Conservation (phyloP, 37 sponge, comb jelly and placozoan genomes). For the Ephydatia muelleri region DNA sequence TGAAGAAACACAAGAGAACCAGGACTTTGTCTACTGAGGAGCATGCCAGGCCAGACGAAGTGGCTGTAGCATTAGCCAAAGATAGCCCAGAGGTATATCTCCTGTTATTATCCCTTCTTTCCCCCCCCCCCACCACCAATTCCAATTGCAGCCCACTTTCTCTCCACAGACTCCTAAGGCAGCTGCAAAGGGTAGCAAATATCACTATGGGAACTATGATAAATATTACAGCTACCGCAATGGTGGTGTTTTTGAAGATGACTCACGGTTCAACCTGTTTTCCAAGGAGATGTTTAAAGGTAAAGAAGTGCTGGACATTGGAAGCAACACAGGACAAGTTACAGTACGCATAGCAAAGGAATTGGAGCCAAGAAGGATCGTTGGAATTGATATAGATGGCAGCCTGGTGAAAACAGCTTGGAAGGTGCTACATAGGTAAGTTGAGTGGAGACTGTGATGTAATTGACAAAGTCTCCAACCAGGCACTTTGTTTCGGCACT, state of each 20-base stretch:
- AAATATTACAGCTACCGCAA: conserved; percentile 97
- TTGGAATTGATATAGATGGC: conserved; percentile 93
- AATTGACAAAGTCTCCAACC: neutral
- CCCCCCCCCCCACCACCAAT: too few relatives aligned
- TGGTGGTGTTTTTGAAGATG: conserved; percentile 44
- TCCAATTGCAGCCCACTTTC: neutral
- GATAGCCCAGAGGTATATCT: neutral
- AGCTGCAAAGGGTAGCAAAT: conserved; percentile 8
- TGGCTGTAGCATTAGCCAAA: neutral
- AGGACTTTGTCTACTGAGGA: neutral
- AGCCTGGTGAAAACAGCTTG: conserved; percentile 80
- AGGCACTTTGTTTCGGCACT: conserved; percentile 24
- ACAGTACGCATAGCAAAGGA: conserved; percentile 84
- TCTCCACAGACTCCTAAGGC: neutral
- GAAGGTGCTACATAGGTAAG: conserved; percentile 74
- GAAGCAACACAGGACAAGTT: conserved; percentile 95
- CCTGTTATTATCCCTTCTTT: too few relatives aligned
- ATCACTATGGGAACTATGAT: conserved; percentile 91
- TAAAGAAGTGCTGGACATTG: conserved; percentile 93
- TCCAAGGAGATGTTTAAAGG: conserved; percentile 81
- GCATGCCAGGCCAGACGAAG: neutral
- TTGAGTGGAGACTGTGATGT: neutral
- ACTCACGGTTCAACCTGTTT: conserved; percentile 67
- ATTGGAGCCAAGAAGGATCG: conserved; percentile 70
- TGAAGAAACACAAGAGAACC: neutral